Base-by-base conservation (phyloP, 2,888 invertebrate genomes). In the Lacanobia wlatinum region DNA sequence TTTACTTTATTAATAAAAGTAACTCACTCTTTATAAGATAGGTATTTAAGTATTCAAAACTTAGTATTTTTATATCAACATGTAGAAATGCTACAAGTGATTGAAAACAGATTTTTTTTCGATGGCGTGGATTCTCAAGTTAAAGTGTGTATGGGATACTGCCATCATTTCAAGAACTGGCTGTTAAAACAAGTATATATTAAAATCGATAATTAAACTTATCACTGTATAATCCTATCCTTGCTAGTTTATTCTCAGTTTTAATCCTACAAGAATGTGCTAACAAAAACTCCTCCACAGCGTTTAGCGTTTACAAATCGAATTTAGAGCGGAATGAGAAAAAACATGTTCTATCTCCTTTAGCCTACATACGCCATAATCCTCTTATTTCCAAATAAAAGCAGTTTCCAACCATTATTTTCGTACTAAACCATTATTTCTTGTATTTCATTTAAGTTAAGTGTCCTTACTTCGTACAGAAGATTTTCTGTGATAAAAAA, bases 401-500 rank as follows among this genome's bases (percentile, higher is more conserved):
- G n/a, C 40, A 61, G 67, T 64, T 60, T 0, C 18, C 10, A 21
- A n/a, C 18, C 43, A 63, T 63, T 80, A 53, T 82, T 69, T 64
- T 60, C 23, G 61, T 55, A 52, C 38, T 12, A 46, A 55, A 38
- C 63, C 60, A 56, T 81, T 65, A 52, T 65, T 50, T 81, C 61
- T 78, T 55, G 55, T 64, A 61, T 82, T 77, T 79, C 60, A 79
- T 79, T 82, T 68, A 78, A 70, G 52, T 40, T 58, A 71, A 79
- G 72, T 78, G 53, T 82, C 56, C 52, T 53, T 43, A 43, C 53
- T 72, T 58, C n/a, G 14, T 38, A 40, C 34, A 60, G 0, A 76
- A 82, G 62, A 63, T 65, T 68, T 1, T 60, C 14, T 18, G 38
- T 6, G 43, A 68, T 23, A 64, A 82, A 67, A 76, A 79, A 71